Evolutionary conservation across 1,140 invertebrate genomes (phyloP), one percentile per base, ranked within the genome.

Genomic region (Artemia franciscana): DNA sequence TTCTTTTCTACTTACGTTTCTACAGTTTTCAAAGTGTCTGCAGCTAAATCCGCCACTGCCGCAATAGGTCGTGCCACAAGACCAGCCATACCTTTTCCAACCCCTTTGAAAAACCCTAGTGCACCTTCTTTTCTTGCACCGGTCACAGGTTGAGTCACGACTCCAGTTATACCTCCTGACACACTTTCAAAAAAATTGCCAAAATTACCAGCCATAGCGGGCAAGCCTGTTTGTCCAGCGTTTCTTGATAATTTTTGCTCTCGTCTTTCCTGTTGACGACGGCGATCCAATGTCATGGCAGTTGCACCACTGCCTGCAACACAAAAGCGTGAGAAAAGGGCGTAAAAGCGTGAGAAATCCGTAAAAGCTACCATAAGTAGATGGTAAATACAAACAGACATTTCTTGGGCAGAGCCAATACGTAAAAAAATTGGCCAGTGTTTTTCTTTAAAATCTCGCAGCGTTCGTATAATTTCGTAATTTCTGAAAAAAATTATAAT

Each of bases 11-110:
- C 66, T 70, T 73, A 86, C 86, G 84, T 82, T 76, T 87, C 90
- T 5, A 96, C 87, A 39, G 87, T 85, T 68, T 90, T 90, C 58
- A 98, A 82, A 23, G 92, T 93, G 63, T 89, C 91, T 73, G 88
- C 92, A 4, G 94, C 91, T 77, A 98, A 98, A 76, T 98, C 95
- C 57, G 98, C 86, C 60, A 97, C 83, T 21, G 95, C 94, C 60
- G 91, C 88, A 7, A 91, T 91, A 58, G 95, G 95, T 62, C 94
- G 78, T 0, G 92, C 86, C 5, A 98, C 86, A 4, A 96, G 80
- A 4, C 95, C 95, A 65, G 98, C 83, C 59, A 96, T 80, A 24
- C 95, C 95, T 75, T 93, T 89, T 3, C 93, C 93, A 64, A 97
- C 76, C 63, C 95, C 95, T 78, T 95, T 96, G 71, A 97, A 92